Evolutionary conservation across 2,888 invertebrate species (phyloP), one percentile per base, ranked within the genome.

Genomic region (Andrena praecox): DNA sequence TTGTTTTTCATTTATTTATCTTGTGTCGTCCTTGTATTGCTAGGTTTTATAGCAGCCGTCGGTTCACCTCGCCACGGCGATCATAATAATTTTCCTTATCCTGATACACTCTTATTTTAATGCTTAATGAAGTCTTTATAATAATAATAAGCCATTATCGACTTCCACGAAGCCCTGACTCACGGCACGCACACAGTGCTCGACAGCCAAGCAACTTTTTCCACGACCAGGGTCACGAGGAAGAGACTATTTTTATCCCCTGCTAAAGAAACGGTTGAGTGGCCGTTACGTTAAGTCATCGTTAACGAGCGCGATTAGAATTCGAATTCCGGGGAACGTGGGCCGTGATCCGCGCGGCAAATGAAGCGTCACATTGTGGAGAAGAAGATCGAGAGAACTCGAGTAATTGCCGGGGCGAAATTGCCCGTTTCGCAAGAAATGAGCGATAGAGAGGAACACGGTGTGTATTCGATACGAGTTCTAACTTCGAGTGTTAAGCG

Each of bases 401-500:
- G 35, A 60, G 77, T 76, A 66, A 76, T 66, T 77, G 35, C 64
- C 33, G 2, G 35, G 29, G 75, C 33, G 24, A 42, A 77, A 75
- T 76, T 31, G 33, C 33, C 27, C 29, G 29, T 71, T 80, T 80
- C 52, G 42, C 70, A 69, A 80, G 68, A 16, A 63, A 29, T 54
- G 24, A 29, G 52, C 66, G 71, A 81, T 54, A 35, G 29, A 70
- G 81, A n/a, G 48, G 63, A 84, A 79, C 63, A 74, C 42, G 16
- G 12, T 12, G 29, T 29, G 68, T 73, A 60, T 75, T 42, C 80
- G 80, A 52, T 33, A 48, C 50, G 50, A 60, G 42, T 60, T 12
- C 54, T 71, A 85, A 84, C 80, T 71, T 64, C 54, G 75, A 73
- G 85, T 79, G 81, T 71, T 77, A 75, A 87, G 71, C 52, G 82